Conservation (phyloP, 37 sponge, comb jelly and placozoan species). For the Oopsacas minuta region DNA sequence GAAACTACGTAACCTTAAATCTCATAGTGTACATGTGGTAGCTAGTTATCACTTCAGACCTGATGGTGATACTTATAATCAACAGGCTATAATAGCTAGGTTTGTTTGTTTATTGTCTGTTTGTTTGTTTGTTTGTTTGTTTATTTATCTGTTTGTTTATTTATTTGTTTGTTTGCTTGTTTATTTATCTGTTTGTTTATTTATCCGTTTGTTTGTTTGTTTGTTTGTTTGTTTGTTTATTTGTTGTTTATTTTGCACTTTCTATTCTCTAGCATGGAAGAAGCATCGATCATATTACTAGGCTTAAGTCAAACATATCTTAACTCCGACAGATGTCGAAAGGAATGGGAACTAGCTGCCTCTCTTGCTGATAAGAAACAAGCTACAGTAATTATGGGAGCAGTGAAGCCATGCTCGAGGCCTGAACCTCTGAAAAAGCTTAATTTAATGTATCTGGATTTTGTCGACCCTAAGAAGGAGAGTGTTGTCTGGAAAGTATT, state of each 20-base stretch:
- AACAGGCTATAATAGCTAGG: conserved; percentile 24
- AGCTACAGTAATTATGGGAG: conserved; percentile 32
- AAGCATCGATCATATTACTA: conserved; percentile 42
- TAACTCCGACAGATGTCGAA: conserved; percentile 43
- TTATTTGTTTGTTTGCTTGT: too few relatives aligned
- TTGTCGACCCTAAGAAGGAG: conserved; percentile 31
- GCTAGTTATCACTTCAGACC: conserved; percentile 58
- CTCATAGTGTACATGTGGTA: conserved; percentile 13
- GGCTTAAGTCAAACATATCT: conserved; percentile 41
- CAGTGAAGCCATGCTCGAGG: conserved; percentile 22
- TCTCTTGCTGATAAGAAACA: neutral
- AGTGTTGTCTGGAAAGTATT: conserved; percentile 40
- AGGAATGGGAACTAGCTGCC: conserved; percentile 49
- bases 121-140: too few relatives aligned
- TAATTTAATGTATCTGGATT: conserved; percentile 44
- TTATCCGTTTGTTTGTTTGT: neutral
- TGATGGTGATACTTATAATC: conserved; percentile 30
- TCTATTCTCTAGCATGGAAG: conserved; percentile 24
- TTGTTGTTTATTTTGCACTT: neutral
- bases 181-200: too few relatives aligned
- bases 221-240: neutral
- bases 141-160: too few relatives aligned
- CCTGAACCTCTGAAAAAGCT: conserved; percentile 38
- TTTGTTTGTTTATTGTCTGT: too few relatives aligned
- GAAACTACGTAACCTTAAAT: conserved; percentile 16